Evolutionary conservation across 1,140 invertebrate genomes (phyloP).

Genomic region (Pseudobourletiella spinata): DNA sequence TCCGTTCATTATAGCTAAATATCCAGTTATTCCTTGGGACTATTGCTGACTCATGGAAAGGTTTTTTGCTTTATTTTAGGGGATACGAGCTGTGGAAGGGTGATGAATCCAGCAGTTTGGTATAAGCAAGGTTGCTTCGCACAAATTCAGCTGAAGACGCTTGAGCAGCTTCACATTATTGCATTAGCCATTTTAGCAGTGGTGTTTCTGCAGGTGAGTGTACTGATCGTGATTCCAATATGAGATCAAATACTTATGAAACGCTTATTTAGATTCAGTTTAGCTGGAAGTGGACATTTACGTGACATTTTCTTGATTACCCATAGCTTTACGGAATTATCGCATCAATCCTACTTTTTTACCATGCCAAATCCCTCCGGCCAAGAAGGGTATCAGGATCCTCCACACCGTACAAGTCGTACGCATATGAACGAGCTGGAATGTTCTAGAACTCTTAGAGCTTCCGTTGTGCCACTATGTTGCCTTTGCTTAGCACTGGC

Average conservation of each 20-base stretch:
- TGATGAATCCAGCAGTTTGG: conserved; percentile 30
- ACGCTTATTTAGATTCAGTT: too few species aligned
- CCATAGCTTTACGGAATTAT: conserved; percentile 34
- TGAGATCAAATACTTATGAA: too few species aligned
- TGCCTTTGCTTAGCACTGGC: too few species aligned
- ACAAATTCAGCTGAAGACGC: conserved; percentile 38
- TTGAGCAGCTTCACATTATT: conserved; percentile 40
- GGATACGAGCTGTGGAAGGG: too few species aligned
- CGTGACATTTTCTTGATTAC: too few species aligned
- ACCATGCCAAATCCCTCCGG: conserved; percentile 20
- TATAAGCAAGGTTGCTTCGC: conserved; percentile 37
- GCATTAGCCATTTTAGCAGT: conserved; percentile 38
- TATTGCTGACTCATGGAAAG: too few species aligned
- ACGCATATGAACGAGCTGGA: conserved; percentile 29
- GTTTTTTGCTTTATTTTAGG: too few species aligned
- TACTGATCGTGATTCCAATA: too few species aligned
- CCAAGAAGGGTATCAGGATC: not conserved
- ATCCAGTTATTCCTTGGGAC: too few species aligned
- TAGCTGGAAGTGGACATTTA: too few species aligned
- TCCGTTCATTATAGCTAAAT: too few species aligned
- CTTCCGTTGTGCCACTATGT: too few species aligned
- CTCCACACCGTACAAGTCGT: conserved; percentile 21
- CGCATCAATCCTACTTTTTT: conserved; percentile 31
- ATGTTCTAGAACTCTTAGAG: not conserved
- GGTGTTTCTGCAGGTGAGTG: conserved; percentile 40